phyloP scores from a whole-genome alignment of 2,797 vertebrate species.

The Poecile montanus region DNA sequence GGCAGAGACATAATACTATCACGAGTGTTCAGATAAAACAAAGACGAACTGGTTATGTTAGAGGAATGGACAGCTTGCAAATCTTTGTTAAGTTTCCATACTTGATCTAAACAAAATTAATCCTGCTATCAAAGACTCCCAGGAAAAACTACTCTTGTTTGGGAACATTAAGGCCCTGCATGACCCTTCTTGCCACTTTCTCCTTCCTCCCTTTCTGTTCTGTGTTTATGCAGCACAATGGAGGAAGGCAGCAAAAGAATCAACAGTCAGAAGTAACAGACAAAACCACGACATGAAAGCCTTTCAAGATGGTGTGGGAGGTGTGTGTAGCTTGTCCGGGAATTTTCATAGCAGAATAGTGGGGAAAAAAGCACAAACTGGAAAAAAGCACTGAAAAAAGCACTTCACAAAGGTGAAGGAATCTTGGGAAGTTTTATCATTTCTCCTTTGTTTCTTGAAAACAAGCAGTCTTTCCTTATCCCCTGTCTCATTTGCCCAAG shows the following conservation, averaged over 20 bases:
- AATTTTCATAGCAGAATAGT: not conserved
- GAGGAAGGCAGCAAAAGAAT: not conserved
- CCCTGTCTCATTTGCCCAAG: not conserved
- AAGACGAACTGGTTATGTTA: not conserved
- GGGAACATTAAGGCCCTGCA: not conserved
- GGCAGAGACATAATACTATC: not conserved
- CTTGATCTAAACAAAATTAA: not conserved
- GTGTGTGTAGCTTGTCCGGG: rapidly evolving
- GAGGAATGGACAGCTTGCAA: not conserved
- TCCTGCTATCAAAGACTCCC: not conserved
- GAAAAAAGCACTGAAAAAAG: no score
- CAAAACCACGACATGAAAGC: not conserved
- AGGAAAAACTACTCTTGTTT: not conserved
- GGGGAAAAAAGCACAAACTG: not conserved
- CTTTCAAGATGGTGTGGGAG: not conserved
- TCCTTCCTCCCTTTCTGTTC: not conserved
- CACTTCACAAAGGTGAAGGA: not conserved
- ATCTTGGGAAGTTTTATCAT: not conserved
- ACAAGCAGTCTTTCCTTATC: not conserved
- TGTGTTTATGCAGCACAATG: not conserved
- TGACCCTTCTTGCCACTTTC: not conserved
- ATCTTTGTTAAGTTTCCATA: not conserved
- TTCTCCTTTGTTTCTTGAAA: not conserved
- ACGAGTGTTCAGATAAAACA: not conserved
- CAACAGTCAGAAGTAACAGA: not conserved